Evolutionary conservation across 2,113 vertebrate species (phyloP), one percentile per base, ranked within the genome.

Genomic region (Micronycteris hirsuta): DNA sequence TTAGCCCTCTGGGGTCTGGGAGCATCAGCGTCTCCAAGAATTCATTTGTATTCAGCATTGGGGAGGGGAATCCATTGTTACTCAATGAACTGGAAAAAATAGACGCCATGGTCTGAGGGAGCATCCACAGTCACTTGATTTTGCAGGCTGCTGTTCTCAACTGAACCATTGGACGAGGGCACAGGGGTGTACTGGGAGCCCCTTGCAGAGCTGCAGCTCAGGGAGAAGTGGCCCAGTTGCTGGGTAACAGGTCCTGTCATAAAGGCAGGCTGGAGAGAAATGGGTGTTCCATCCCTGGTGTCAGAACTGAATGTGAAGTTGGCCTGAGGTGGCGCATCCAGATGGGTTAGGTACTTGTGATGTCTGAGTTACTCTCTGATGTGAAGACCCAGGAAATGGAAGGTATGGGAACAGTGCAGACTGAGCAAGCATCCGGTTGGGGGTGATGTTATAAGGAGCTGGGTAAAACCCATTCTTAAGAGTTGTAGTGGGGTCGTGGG

Each of bases 31-130:
- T 89, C 47, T 63, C 49, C 73, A 56, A 47, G 9, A 82, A 54
- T 54, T 76, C 65, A 8, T 68, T 52, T 82, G 63, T 76, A 41
- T 24, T 56, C 68, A 56, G 45, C 74, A 74, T 68, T 0, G 20
- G 52, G 49, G 36, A 68, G 36, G 22, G 33, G 58, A 70, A n/a
- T 54, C 83, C 93, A 9, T n/a, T 17, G 49, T 99, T 98, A 99
- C 98, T 99, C 99, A 98, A 98, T 98, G 98, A 99, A 99, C 97
- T 99, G 99, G 98, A 99, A 99, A 83, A 99, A 98, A 98, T 99
- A 99, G 97, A 98, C 97, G 90, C 99, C 98, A 71, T 99, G 99
- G 97, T 99, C 99, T 83, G 99, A 98, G 89, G 99, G 97, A 2
- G 99, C 98, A 92, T 99, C 99, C 95, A 99, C 98, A 61, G 99